Conservation (phyloP, 2,797 vertebrate genomes). For the Myotis daubentonii region DNA sequence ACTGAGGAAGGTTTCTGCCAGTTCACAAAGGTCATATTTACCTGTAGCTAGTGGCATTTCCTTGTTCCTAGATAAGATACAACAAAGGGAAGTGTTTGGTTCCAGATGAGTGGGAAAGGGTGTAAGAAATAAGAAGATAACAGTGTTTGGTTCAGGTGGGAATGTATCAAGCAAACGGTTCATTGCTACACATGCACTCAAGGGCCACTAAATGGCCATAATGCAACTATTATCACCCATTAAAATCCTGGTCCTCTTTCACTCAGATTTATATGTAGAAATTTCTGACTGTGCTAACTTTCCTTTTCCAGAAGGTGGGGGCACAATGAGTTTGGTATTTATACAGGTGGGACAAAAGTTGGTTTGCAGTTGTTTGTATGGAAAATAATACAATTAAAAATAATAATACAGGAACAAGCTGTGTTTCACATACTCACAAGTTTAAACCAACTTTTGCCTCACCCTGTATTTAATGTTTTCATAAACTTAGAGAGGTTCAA, state of each 20-base stretch:
- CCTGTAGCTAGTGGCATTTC: constrained; percentile 96
- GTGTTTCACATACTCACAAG: background rate
- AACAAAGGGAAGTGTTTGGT: constrained; percentile 95
- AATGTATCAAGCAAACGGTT: constrained; percentile 74
- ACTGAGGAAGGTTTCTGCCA: constrained; percentile 81
- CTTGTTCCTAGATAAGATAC: constrained; percentile 96
- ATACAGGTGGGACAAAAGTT: background rate
- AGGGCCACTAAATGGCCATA: constrained; percentile 51
- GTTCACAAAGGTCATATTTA: constrained; percentile 95
- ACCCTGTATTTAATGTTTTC: constrained; percentile 1
- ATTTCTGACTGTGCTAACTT: constrained; percentile 25
- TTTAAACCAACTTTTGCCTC: background rate
- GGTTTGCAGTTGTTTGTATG: background rate
- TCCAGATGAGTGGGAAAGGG: constrained; percentile 96
- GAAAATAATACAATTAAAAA: background rate
- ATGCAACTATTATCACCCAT: constrained; percentile 13
- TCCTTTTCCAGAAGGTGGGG: background rate
- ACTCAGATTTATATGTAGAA: constrained; percentile 44
- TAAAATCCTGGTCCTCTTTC: constrained; percentile 45
- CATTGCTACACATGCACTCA: constrained; percentile 66
- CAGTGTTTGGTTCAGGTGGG: constrained; percentile 85
- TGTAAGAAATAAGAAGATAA: constrained; percentile 90
- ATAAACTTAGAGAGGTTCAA: background rate
- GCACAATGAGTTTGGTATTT: background rate
- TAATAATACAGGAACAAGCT: background rate